Base-by-base conservation (phyloP, 2,888 invertebrate species). In the Aporophyla lueneburgensis region DNA sequence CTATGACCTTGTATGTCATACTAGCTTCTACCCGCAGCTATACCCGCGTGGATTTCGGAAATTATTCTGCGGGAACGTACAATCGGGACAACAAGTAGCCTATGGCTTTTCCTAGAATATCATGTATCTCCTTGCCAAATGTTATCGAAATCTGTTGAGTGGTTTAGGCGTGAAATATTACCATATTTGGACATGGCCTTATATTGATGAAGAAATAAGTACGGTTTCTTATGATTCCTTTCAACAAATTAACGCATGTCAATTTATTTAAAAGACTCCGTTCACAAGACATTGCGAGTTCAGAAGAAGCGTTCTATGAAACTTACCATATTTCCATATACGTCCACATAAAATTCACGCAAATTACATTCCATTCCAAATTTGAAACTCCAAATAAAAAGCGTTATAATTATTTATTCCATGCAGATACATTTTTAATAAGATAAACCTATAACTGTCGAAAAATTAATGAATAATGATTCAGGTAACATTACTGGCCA, bases 391-490 rank as follows among this genome's bases (percentile, higher is more conserved):
- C 0, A 71, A 79, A 58, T 21, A 33, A 62, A 58, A 62, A 24
- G 21, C 10, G 12, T 14, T 33, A 51, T 21, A 77, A n/a, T 46
- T 19, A 82, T 65, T 65, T 24, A 65, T 14, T 7, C 14, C 21
- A 24, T 12, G 16, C 54, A 21, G 19, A 62, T 71, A 76, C 19
- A 49, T 69, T 61, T 73, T 84, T 73, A 63, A 77, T 72, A 73
- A 62, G 62, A 67, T 66, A 75, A 80, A 66, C 74, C 68, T 70
- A 66, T 77, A 77, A 58, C 70, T 73, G 68, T 84, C 76, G 61
- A 79, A 71, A 82, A 74, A 76, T 73, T 74, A 70, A 83, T 85
- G 76, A 81, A 74, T 79, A 74, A 86, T 85, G 78, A 83, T 67
- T 70, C 71, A 71, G 71, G 76, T 77, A 79, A 81, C 76, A 81